phyloP scores from a whole-genome alignment of 2,113 vertebrate genomes.

The Numenius arquata region DNA sequence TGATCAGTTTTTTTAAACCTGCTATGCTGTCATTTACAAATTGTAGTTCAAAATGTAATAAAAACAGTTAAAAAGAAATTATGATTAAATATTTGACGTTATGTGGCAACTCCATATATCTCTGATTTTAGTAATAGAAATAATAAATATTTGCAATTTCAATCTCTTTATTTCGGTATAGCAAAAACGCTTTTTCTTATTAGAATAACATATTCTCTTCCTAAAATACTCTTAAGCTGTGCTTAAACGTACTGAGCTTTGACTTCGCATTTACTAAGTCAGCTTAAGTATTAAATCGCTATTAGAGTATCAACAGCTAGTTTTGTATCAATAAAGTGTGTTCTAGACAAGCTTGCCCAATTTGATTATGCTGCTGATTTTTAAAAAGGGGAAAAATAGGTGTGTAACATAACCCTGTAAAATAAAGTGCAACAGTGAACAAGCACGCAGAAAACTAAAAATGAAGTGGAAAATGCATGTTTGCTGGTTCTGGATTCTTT shows the following conservation, averaged over 20 bases:
- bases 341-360: not conserved
- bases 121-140: not conserved
- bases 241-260: not conserved
- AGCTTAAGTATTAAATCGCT: not conserved
- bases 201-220: not conserved
- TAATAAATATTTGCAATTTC: not conserved
- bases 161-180: not conserved
- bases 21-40: not conserved
- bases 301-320: not conserved
- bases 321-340: not conserved
- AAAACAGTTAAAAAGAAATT: not conserved
- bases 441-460: not conserved
- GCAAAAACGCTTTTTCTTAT: not conserved
- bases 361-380: not conserved
- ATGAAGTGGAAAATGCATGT: accelerated
- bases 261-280: not conserved
- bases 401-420: not conserved
- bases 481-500: not conserved
- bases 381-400: not conserved
- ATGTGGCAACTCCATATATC: not conserved
- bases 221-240: not conserved
- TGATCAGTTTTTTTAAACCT: not conserved
- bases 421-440: not conserved
- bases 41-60: not conserved
- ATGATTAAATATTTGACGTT: not conserved